Evolutionary conservation across 2,797 vertebrate genomes (phyloP).

Genomic region (Botia kubotai): DNA sequence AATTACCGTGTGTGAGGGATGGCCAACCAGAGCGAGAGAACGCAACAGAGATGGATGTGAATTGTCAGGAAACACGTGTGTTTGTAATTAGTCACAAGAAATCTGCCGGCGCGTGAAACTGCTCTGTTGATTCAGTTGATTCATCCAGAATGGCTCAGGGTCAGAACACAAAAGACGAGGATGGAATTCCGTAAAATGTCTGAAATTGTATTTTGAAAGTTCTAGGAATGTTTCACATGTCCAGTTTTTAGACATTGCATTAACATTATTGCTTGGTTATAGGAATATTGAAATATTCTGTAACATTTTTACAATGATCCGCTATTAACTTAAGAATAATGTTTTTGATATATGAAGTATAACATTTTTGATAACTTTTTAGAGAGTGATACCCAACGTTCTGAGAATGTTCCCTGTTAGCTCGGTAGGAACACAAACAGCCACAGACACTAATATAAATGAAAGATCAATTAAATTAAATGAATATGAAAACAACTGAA

Average conservation of each 20-base stretch:
- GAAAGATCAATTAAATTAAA: background rate
- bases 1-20: slow-evolving; percentile 56
- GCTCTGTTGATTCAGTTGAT: slow-evolving; percentile 21
- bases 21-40: slow-evolving; percentile 19
- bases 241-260: too few species aligned
- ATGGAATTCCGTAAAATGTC: slow-evolving; percentile 19
- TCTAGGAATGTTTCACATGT: too few species aligned
- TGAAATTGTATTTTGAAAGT: too few species aligned
- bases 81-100: slow-evolving; percentile 34
- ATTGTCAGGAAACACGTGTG: slow-evolving; percentile 37
- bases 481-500: background rate
- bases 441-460: background rate
- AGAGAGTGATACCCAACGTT: too few species aligned
- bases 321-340: too few species aligned
- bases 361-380: too few species aligned
- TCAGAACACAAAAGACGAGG: slow-evolving; percentile 14
- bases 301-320: too few species aligned
- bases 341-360: too few species aligned
- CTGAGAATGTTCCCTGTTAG: too few species aligned
- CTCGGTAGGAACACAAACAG: background rate
- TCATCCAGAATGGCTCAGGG: slow-evolving; percentile 24
- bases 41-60: slow-evolving; percentile 44
- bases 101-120: slow-evolving; percentile 44
- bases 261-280: too few species aligned
- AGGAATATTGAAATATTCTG: too few species aligned